Base-by-base conservation (phyloP, 2,888 invertebrate species). In the Ormyrus thymus region DNA sequence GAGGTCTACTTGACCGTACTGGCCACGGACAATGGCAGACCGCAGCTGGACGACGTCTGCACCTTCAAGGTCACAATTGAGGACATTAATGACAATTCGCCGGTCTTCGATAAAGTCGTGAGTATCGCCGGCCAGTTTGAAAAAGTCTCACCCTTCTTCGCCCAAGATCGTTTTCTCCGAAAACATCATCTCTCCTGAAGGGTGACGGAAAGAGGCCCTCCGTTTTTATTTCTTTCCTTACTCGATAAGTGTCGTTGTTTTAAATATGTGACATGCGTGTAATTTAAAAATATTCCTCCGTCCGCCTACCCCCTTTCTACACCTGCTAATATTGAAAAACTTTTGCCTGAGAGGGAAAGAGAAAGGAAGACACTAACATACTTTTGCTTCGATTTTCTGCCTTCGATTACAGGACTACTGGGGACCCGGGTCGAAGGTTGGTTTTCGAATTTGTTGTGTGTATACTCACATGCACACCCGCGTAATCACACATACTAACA, bases 51-150 rank as follows among this genome's bases (percentile, higher is more conserved):
- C 85, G 97, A 97, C 86, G 96, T 97, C 75, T 98, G 98, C 90
- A 97, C 97, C 6, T 96, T 98, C 89, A 96, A 95, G 91, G 96
- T 98, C 75, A 94, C 94, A 82, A 95, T 98, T 82, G 94, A 94
- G 86, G 98, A 98, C 90, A 94, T 97, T 87, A 99, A 99, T 91
- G 98, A 99, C 90, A 98, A 98, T 88, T 91, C 91, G 13, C 96
- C 96, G 6, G 93, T 94, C 84, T 95, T 95, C 91, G 95, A 96
- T 89, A 94, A 94, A 94, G 93, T 93, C 90, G 95, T 95, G 91
- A 92, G 94, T 93, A 50, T 70, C 46, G 46, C 29, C 29, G 29
- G 29, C 3, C 29, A 29, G 3, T 29, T 29, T 29, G 29, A 29
- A 29, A 29, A 29, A 29, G 0, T 29, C 29, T 29, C 29, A 3